Evolutionary conservation across 2,888 invertebrate species (phyloP).

Genomic region (Barypeithes pellucidus): DNA sequence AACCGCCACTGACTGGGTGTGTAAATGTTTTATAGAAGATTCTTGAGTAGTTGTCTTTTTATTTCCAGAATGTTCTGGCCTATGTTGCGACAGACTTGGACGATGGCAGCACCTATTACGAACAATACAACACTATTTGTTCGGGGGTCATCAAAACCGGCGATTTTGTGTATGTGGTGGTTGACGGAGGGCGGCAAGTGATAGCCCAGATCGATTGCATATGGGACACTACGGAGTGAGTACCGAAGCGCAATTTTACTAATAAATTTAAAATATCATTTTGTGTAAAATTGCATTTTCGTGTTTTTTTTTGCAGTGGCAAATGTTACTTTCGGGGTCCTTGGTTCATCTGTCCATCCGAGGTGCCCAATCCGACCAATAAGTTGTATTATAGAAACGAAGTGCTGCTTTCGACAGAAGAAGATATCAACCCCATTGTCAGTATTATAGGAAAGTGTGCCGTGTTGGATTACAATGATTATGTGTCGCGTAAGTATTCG

Average conservation of each 20-base stretch:
- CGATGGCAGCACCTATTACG: conserved; percentile 89
- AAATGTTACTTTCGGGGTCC: conserved; percentile 95
- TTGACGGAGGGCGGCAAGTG: conserved; percentile 91
- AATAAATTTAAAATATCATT: no score
- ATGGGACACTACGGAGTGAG: conserved; percentile 93
- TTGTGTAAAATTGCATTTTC: no score
- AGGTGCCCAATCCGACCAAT: conserved; percentile 86
- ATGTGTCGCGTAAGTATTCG: conserved; percentile 83
- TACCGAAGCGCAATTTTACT: no score
- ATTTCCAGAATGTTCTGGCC: conserved; percentile 83
- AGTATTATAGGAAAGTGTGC: conserved; percentile 94
- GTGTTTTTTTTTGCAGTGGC: conserved; percentile 79
- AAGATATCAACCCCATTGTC: conserved; percentile 92
- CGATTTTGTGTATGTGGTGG: conserved; percentile 96
- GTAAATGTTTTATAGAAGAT: no score
- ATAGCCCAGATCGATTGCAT: conserved; percentile 95
- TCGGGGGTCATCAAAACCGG: conserved; percentile 90
- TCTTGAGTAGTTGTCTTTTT: conserved; percentile 7
- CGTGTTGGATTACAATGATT: conserved; percentile 92
- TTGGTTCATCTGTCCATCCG: conserved; percentile 91
- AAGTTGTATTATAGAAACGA: conserved; percentile 95
- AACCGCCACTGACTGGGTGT: no score
- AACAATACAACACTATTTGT: conserved; percentile 91
- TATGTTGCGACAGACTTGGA: conserved; percentile 79
- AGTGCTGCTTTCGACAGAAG: conserved; percentile 90